Evolutionary conservation across 2,888 invertebrate genomes (phyloP).

Genomic region (Himalopsyche japonica): DNA sequence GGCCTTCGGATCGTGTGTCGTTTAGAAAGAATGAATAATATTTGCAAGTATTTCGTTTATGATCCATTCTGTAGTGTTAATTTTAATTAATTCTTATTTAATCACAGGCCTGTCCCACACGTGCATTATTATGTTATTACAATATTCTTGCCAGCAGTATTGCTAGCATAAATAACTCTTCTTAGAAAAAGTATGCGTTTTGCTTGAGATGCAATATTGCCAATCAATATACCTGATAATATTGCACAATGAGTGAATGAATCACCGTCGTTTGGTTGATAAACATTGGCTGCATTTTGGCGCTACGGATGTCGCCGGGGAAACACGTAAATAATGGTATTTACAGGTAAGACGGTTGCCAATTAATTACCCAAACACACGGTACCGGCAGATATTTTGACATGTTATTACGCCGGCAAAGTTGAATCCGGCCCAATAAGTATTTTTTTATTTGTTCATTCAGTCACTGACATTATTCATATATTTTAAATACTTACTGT

Average conservation of each 20-base stretch:
- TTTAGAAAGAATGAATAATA: background rate
- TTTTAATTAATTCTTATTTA: background rate
- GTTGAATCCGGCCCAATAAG: too few relatives aligned
- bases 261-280: background rate
- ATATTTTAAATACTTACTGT: too few relatives aligned
- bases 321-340: background rate
- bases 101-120: background rate
- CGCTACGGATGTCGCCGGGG: background rate
- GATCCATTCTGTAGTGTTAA: background rate
- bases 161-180: background rate
- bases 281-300: background rate
- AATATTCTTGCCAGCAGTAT: background rate
- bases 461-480: too few relatives aligned
- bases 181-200: background rate
- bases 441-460: too few relatives aligned
- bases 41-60: background rate
- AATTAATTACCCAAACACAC: too few relatives aligned
- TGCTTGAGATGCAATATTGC: too few relatives aligned
- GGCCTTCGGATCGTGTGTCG: background rate
- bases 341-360: too few relatives aligned
- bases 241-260: background rate
- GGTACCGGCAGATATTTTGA: too few relatives aligned
- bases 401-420: too few relatives aligned
- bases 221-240: too few relatives aligned
- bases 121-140: background rate